A percentile compares a stretch with the other conserved stretches of the same genome.
Evolutionary conservation across 1,140 invertebrate genomes (phyloP).

Genomic region (Diorhabda sublineata): DNA sequence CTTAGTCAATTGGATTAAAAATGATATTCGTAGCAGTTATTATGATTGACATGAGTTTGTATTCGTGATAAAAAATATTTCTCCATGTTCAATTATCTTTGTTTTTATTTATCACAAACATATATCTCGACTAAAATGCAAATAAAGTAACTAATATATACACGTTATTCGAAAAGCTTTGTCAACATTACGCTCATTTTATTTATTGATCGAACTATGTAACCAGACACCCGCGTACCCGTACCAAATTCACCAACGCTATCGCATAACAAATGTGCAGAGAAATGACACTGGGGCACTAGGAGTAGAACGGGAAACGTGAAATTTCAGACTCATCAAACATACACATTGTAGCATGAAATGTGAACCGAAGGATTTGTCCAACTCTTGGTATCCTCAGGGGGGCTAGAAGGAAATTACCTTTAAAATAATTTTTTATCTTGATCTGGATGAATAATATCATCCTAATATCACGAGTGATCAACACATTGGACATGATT

Average conservation of each 20-base stretch:
- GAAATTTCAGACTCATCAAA: neutral
- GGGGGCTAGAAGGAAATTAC: too few relatives aligned
- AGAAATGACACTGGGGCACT: neutral
- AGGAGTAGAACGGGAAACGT: neutral
- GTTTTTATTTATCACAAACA: neutral
- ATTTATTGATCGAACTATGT: slow-evolving; percentile 2
- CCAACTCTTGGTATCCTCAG: too few relatives aligned
- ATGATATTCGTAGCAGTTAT: too few relatives aligned
- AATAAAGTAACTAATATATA: slow-evolving; percentile 3
- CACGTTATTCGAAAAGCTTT: neutral
- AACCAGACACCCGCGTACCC: neutral
- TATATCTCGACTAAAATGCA: neutral
- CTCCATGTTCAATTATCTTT: neutral
- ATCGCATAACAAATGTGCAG: slow-evolving; percentile 2
- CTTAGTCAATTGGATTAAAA: too few relatives aligned
- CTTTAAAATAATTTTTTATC: too few relatives aligned
- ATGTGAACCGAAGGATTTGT: too few relatives aligned
- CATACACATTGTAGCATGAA: neutral
- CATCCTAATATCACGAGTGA: too few relatives aligned
- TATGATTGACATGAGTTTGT: too few relatives aligned
- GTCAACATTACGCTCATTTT: neutral
- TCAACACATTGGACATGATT: too few relatives aligned
- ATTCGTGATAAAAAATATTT: too few relatives aligned
- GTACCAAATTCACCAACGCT: neutral
- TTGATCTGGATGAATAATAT: too few relatives aligned